These are phyloP conservation scores for Hemibagrus wyckioides DNA, from an alignment of 2,113 vertebrate genomes.

Conservation along the genomic window DNA sequence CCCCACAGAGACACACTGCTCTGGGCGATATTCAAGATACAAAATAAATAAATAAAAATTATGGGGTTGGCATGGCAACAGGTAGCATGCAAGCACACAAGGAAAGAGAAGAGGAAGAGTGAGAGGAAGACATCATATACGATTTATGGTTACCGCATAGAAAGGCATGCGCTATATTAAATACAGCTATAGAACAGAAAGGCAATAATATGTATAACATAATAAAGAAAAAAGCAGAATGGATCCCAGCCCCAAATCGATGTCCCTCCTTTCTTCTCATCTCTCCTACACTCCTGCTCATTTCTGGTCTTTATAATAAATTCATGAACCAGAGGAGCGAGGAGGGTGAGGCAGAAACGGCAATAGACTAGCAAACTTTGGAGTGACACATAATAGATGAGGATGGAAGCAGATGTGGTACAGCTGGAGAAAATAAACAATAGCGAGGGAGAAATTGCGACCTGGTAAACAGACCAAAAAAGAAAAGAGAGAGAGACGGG, in stretches of 20 bases:
- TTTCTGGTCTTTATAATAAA: constrained; percentile 31
- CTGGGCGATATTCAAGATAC: constrained; percentile 16
- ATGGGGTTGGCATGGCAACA: constrained; percentile 61
- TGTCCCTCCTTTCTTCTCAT: background rate
- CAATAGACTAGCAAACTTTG: constrained; percentile 2
- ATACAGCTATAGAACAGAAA: background rate
- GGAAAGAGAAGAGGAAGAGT: constrained; percentile 22
- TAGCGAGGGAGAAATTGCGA: background rate
- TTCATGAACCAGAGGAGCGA: constrained; percentile 24
- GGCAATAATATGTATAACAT: constrained; percentile 1
- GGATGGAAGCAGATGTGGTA: constrained; percentile 29
- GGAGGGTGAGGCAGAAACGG: background rate
- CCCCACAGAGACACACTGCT: constrained; percentile 10
- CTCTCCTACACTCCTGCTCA: background rate
- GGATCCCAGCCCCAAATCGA: constrained; percentile 26
- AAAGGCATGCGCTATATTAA: background rate
- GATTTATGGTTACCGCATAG: background rate
- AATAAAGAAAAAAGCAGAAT: constrained; percentile 9
- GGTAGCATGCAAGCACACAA: constrained; percentile 41
- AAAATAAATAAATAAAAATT: constrained; percentile 27
- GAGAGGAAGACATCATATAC: background rate
- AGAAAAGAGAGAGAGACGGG: background rate
- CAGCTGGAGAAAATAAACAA: constrained; percentile 12
- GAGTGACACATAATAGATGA: constrained; percentile 2
- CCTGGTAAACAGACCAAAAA: background rate